Conservation (phyloP, 1,140 invertebrate species). For the Drosophila baimaii region DNA sequence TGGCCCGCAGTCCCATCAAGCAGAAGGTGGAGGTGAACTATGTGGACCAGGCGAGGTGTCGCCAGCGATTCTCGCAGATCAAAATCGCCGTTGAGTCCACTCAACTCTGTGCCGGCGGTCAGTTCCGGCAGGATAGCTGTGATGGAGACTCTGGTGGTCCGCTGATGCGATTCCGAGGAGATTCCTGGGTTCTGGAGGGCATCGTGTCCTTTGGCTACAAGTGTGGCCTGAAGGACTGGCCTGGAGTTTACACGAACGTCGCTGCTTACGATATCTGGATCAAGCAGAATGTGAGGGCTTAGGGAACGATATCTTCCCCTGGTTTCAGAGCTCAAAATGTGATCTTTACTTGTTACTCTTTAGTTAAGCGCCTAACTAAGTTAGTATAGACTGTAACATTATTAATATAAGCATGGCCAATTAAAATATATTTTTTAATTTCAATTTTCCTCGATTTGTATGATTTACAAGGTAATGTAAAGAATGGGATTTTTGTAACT, state of each 20-base stretch:
- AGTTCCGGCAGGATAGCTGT: conserved; percentile 87
- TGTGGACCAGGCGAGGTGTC: too few species aligned
- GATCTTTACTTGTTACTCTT: conserved; percentile 38
- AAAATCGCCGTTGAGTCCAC: conserved; percentile 62
- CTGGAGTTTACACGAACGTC: conserved; percentile 85
- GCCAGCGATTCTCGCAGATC: conserved; percentile 55
- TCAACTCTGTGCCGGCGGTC: conserved; percentile 87
- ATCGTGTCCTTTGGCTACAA: conserved; percentile 86
- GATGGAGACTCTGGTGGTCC: conserved; percentile 90
- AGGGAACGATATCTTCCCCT: conserved; percentile 4
- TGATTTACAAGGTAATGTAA: too few species aligned
- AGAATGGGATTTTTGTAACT: accelerated
- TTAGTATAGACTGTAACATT: not conserved
- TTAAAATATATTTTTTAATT: conserved; percentile 9
- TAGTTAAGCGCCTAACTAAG: conserved; percentile 7
- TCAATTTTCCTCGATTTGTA: too few species aligned
- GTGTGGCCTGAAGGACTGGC: conserved; percentile 84
- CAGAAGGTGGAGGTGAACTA: too few species aligned
- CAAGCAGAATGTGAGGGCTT: conserved; percentile 62
- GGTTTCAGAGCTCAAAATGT: conserved; percentile 55
- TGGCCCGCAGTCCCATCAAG: too few species aligned
- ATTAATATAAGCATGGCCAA: not conserved
- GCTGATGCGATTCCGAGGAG: conserved; percentile 84
- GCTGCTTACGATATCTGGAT: conserved; percentile 85
- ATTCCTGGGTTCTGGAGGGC: conserved; percentile 85